Conservation (phyloP, 2,888 invertebrate species). For the Colostygia pectinataria region DNA sequence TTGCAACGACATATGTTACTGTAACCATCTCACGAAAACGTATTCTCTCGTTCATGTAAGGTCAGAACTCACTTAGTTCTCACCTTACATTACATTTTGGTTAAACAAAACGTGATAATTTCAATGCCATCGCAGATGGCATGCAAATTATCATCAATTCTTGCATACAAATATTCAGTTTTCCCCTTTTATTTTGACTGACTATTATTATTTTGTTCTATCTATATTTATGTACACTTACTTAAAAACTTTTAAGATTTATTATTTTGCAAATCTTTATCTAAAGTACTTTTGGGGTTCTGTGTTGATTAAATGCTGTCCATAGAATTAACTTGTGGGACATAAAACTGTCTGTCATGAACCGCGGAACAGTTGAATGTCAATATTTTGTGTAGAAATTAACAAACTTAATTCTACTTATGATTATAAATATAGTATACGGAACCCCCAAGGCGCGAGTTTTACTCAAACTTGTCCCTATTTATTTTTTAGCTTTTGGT, state of each 20-base stretch:
- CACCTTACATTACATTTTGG: slow-evolving; percentile 60
- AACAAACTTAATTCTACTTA: too few relatives aligned
- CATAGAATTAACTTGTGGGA: too few relatives aligned
- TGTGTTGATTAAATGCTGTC: too few relatives aligned
- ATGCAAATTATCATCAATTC: slow-evolving; percentile 63
- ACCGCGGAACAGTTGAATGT: too few relatives aligned
- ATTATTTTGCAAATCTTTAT: not conserved
- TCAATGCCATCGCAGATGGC: slow-evolving; percentile 58
- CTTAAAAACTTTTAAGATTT: not conserved
- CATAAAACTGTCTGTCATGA: too few relatives aligned
- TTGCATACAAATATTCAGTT: slow-evolving; percentile 79
- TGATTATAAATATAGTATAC: too few relatives aligned
- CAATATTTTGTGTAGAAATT: too few relatives aligned
- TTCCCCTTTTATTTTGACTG: slow-evolving; percentile 68
- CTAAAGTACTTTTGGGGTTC: too few relatives aligned
- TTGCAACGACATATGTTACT: too few relatives aligned
- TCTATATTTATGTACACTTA: slow-evolving; percentile 8
- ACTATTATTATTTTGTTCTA: slow-evolving; percentile 34
- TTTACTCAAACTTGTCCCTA: too few relatives aligned
- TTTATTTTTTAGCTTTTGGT: too few relatives aligned
- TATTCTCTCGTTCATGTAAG: slow-evolving; percentile 56
- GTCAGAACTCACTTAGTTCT: slow-evolving; percentile 68
- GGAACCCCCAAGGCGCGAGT: too few relatives aligned
- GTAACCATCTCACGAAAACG: slow-evolving; percentile 56
- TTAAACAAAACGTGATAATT: slow-evolving; percentile 44